Evolutionary conservation across 35 echinoderm and acorn worm genomes (phyloP), one percentile per base, ranked within the genome.

Genomic region (Amphiura filiformis): DNA sequence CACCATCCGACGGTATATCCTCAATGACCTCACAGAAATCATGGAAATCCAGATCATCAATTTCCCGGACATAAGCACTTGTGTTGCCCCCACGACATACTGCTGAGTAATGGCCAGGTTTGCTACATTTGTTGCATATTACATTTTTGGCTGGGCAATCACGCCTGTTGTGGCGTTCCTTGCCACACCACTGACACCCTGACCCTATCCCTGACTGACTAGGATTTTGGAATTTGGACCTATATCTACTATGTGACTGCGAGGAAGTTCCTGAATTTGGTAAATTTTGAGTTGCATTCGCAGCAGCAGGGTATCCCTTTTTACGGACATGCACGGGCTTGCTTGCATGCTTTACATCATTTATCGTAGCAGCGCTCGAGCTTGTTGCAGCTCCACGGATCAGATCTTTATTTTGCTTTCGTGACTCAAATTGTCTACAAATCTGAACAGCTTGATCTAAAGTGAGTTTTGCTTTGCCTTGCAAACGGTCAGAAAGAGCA

Each of bases 81-180:
- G 33, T 12, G 14, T n/a, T n/a, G n/a, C 39, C 20, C 18, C 79
- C 31, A 42, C 79, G 79, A 36, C 79, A 81, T 28, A 81, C 79
- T 26, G 31, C 79, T 57, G 39, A 31, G 81, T 61, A 84, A 20
- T 84, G 81, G 28, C 81, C 81, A 28, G 1, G 13, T 56, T 57
- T 49, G 7, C 34, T 2, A 57, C 81, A 84, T 28, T 64, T 84
- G 4, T 40, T 20, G 31, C 81, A 84, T 32, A 9, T 84, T 32
- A 52, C 26, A 36, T 84, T 52, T 57, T 84, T 84, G 32, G 79
- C 79, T 18, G 79, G 79, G 31, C 79, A 81, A 4, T 81, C 38
- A 18, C 13, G 22, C 22, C 37, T 38, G 23, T 39, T 81, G 79
- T 81, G 79, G 0, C 37, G 0, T 41, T 81, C 79, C 38, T 81